Evolutionary conservation across 2,888 invertebrate species (phyloP), one percentile per base, ranked within the genome.

Genomic region (Drosophila atripex): DNA sequence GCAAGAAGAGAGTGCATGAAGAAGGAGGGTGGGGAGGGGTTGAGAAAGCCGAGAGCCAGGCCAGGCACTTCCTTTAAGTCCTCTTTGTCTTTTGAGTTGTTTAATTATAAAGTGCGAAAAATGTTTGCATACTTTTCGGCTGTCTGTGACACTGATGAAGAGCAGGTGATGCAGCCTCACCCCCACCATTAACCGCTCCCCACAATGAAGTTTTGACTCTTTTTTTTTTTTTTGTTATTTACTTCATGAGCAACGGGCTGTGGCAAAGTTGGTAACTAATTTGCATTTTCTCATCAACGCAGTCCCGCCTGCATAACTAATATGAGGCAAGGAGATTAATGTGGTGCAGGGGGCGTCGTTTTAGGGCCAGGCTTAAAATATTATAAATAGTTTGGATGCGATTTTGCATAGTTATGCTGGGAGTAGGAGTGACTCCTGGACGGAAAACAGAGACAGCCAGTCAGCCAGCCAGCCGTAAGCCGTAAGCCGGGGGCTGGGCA

Each of bases 81-180:
- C 52, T 70, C 75, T 78, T 78, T 78, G 80, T 78, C 74, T 75
- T 70, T 68, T 66, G 71, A 80, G 78, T 84, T 84, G 83, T 84
- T 84, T 84, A 84, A 86, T 84, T 84, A 84, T 86, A 86, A 86
- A 84, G 87, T 84, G 85, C 87, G 87, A 86, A 84, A 84, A 84
- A 84, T 84, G 83, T 65, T 84, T 84, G 83, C 83, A 84, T 84
- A 86, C 83, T 84, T 84, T 84, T 80, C 47, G 87, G 77, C 74
- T 80, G 83, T 64, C 65, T 64, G 74, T 69, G 73, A 77, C 82
- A 76, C 84, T 86, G 86, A 79, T 79, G 86, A 77, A 86, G 73
- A 86, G 83, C 85, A 79, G 84, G 84, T 86, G 84, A 83, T 70
- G 86, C 79, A 63, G 53, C 64, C 50, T 30, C 14, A 16, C 12